Percentiles rank a stretch among this genome's conserved stretches.
These are phyloP conservation scores for Montipora capricornis DNA, from an alignment of 64 coral and sea anemone genomes.

Conservation along the genomic window DNA sequence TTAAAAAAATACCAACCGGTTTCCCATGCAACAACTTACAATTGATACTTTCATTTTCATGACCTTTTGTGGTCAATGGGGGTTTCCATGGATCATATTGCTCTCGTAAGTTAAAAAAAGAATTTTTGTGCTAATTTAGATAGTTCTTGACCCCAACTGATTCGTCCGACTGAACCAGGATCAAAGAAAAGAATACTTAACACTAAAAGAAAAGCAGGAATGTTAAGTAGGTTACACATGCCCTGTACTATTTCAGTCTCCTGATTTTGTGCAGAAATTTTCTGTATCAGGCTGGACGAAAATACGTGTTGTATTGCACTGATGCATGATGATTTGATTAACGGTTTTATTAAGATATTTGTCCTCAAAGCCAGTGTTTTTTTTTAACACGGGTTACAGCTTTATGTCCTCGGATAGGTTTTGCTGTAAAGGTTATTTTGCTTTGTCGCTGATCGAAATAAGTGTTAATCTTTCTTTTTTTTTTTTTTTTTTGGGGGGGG, in stretches of 20 bases:
- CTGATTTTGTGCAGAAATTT: not conserved
- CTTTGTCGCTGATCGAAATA: too few relatives aligned
- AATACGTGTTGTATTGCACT: too few relatives aligned
- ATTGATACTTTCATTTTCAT: not conserved
- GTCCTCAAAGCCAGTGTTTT: not conserved
- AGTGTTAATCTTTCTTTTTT: too few relatives aligned
- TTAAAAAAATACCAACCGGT: not conserved
- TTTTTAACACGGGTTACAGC: not conserved
- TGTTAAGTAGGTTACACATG: not conserved
- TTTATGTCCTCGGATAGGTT: not conserved
- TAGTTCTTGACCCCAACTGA: not conserved
- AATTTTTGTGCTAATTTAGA: not conserved
- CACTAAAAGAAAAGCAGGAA: not conserved
- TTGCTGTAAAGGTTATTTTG: too few relatives aligned
- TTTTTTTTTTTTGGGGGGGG: too few relatives aligned
- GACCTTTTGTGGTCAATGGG: slow-evolving; percentile 40
- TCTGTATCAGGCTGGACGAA: too few relatives aligned
- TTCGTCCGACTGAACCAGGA: not conserved
- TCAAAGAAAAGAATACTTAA: not conserved
- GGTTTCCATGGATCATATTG: not conserved
- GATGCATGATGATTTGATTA: too few relatives aligned
- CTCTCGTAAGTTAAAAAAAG: not conserved
- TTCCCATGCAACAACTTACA: not conserved
- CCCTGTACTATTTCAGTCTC: not conserved
- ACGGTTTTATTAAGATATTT: not conserved